phyloP scores from a whole-genome alignment of 2,797 vertebrate genomes.

The Microchirus variegatus region DNA sequence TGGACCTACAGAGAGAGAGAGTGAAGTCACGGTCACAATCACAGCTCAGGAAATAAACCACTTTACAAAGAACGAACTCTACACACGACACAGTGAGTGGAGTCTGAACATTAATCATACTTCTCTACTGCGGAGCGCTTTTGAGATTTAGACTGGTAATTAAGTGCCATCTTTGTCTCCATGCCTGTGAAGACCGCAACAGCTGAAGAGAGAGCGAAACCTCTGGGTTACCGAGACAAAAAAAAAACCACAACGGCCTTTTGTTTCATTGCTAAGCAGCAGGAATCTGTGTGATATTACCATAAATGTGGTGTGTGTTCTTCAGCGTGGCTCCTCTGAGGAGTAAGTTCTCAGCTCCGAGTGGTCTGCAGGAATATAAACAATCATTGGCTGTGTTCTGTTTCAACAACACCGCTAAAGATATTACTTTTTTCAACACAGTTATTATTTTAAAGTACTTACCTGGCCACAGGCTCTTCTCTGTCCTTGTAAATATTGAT shows the following conservation, averaged over 20 bases:
- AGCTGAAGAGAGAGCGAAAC: slow-evolving; percentile 74
- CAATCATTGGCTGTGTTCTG: not conserved
- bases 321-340: slow-evolving; percentile 97
- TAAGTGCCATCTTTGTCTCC: slow-evolving; percentile 99
- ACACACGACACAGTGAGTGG: not conserved
- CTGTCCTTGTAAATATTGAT: slow-evolving; percentile 94
- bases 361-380: slow-evolving; percentile 83
- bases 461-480: slow-evolving; percentile 93
- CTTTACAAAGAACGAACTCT: not conserved
- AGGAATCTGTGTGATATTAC: slow-evolving; percentile 71
- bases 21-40: not conserved
- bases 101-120: slow-evolving; percentile 73
- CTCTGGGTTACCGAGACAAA: slow-evolving; percentile 9
- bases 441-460: slow-evolving; percentile 28
- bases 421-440: not conserved
- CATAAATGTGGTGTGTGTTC: slow-evolving; percentile 94
- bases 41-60: not conserved
- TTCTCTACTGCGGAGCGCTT: slow-evolving; percentile 98
- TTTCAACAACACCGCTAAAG: slow-evolving; percentile 3
- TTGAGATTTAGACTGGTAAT: slow-evolving; percentile 99
- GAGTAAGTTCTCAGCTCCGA: slow-evolving; percentile 96
- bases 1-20: slow-evolving; percentile 83
- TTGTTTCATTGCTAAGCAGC: not conserved
- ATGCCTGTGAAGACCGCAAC: slow-evolving; percentile 98
- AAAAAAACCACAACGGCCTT: not conserved